Percentiles rank a stretch among this genome's conserved stretches.
Evolutionary conservation across 2,888 invertebrate species (phyloP).

Genomic region (Antitype chi): DNA sequence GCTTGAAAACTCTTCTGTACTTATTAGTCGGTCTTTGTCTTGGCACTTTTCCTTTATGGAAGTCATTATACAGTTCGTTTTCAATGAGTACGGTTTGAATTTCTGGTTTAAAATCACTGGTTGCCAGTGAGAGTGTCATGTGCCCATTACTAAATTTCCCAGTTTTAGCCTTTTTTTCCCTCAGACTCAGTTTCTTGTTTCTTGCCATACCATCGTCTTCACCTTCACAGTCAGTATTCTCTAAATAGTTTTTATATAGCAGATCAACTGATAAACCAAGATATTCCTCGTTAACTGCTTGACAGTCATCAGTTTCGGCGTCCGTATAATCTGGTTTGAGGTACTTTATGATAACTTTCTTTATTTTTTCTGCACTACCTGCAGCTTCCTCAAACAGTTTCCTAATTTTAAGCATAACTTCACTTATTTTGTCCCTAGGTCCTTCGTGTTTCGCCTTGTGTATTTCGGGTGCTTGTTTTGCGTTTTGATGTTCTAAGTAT

Average conservation of each 20-base stretch:
- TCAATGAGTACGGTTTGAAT: conserved; percentile 16
- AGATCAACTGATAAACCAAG: conserved; percentile 46
- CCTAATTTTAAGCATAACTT: conserved; percentile 34
- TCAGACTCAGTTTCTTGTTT: conserved; percentile 3
- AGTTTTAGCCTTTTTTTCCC: conserved; percentile 8
- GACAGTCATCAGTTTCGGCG: conserved; percentile 41
- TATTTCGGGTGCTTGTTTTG: conserved; percentile 15
- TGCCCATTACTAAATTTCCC: neutral
- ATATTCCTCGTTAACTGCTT: conserved; percentile 48
- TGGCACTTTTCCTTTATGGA: conserved; percentile 19
- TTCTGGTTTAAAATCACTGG: conserved; percentile 11
- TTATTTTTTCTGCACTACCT: conserved; percentile 39
- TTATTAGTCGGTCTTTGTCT: neutral
- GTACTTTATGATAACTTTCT: conserved; percentile 39
- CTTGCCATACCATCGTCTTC: conserved; percentile 25
- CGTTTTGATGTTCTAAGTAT: conserved; percentile 60
- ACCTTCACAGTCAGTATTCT: conserved; percentile 46
- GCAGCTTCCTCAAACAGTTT: conserved; percentile 41
- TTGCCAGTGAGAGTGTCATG: neutral
- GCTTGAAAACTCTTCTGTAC: conserved; percentile 23
- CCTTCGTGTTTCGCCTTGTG: conserved; percentile 35
- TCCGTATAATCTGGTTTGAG: conserved; percentile 50
- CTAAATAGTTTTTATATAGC: conserved; percentile 52
- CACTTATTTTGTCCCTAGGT: conserved; percentile 42
- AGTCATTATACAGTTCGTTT: conserved; percentile 33